Percentiles rank a stretch among this genome's conserved stretches.
These are phyloP conservation scores for Pangasianodon gigas DNA, from an alignment of 2,113 vertebrate genomes.

Conservation along the genomic window DNA sequence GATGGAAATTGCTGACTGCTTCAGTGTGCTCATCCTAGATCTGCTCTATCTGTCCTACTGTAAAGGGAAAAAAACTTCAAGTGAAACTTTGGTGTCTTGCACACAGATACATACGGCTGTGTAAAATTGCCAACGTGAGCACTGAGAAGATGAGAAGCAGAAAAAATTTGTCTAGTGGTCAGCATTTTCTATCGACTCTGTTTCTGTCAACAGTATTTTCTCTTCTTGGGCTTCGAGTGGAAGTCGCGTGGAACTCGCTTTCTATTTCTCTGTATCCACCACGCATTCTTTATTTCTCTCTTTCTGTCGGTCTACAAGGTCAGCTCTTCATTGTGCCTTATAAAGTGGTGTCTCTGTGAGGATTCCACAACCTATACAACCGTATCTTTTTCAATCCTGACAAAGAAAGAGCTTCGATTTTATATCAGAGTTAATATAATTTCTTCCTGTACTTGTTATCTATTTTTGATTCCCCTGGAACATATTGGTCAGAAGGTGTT, in stretches of 20 bases:
- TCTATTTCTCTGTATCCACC: conserved; percentile 48
- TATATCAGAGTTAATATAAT: background rate
- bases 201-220: conserved; percentile 69
- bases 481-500: background rate
- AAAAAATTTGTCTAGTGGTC: conserved; percentile 55
- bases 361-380: background rate
- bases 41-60: background rate
- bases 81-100: conserved; percentile 32
- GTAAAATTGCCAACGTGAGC: conserved; percentile 64
- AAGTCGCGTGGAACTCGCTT: conserved; percentile 16
- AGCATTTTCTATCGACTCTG: conserved; percentile 66
- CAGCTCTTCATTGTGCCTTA: conserved; percentile 40
- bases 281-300: conserved; percentile 33
- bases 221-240: conserved; percentile 59
- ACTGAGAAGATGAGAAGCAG: conserved; percentile 6
- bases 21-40: background rate
- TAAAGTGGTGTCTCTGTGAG: background rate
- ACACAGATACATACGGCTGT: conserved; percentile 49
- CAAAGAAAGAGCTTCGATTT: background rate
- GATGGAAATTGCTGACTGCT: background rate
- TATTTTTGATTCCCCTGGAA: background rate
- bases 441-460: background rate
- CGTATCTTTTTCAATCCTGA: background rate
- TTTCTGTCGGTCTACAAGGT: conserved; percentile 58
- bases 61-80: conserved; percentile 18